Evolutionary conservation across 2,113 vertebrate genomes (phyloP).

Genomic region (Zosterops japonicus): DNA sequence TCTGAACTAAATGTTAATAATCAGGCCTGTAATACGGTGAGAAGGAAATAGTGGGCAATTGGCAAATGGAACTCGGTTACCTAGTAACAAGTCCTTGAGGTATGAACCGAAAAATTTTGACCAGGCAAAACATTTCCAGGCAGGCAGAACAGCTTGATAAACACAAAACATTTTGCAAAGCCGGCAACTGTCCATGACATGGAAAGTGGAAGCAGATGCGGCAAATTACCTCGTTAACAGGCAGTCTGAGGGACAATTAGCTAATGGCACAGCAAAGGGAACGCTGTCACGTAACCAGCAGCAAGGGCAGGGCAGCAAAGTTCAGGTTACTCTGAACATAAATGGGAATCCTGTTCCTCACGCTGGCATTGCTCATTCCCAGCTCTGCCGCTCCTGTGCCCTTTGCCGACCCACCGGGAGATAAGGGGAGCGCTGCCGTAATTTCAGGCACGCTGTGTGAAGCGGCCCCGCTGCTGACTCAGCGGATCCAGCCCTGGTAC

Average conservation of each 20-base stretch:
- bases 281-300: neutral
- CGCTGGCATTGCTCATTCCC: fast-evolving
- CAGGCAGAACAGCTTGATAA: slow-evolving; percentile 75
- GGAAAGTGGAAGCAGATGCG: slow-evolving; percentile 80
- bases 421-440: neutral
- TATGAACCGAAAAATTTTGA: slow-evolving; percentile 66
- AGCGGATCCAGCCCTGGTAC: neutral
- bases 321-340: neutral
- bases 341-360: neutral
- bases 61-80: slow-evolving; percentile 85
- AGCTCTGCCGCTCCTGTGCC: neutral
- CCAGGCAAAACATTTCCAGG: slow-evolving; percentile 61
- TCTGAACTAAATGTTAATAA: slow-evolving; percentile 92
- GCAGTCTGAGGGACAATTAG: slow-evolving; percentile 41
- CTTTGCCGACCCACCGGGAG: neutral
- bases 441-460: fast-evolving
- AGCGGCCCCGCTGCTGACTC: neutral
- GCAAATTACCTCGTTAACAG: slow-evolving; percentile 69
- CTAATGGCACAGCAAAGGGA: slow-evolving; percentile 69
- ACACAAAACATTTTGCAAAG: slow-evolving; percentile 74
- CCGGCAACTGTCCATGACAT: slow-evolving; percentile 51
- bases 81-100: slow-evolving; percentile 82
- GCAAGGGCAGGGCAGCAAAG: neutral
- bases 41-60: slow-evolving; percentile 90
- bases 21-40: slow-evolving; percentile 85